These are phyloP conservation scores for Anniella stebbinsi DNA, from an alignment of 2,797 vertebrate species.

Conservation along the genomic window DNA sequence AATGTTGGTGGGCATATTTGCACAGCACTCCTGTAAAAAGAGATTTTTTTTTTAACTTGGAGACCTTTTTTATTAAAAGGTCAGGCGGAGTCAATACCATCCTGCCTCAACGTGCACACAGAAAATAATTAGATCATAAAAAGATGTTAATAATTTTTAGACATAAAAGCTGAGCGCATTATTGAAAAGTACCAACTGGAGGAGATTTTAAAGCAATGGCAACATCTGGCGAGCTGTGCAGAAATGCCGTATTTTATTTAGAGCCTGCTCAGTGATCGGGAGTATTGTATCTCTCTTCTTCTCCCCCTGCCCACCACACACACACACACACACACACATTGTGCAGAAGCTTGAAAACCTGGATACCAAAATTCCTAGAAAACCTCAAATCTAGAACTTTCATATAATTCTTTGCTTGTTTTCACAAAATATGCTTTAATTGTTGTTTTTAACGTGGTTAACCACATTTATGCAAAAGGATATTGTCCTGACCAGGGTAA, in stretches of 20 bases:
- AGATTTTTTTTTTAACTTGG: slow-evolving; percentile 63
- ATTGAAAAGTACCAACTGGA: slow-evolving; percentile 52
- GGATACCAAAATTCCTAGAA: slow-evolving; percentile 12
- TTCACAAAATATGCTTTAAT: neutral
- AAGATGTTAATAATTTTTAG: slow-evolving; percentile 65
- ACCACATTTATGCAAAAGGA: neutral
- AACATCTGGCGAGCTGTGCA: slow-evolving; percentile 43
- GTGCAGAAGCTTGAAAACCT: slow-evolving; percentile 28
- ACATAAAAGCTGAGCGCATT: slow-evolving; percentile 51
- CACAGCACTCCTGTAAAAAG: slow-evolving; percentile 60
- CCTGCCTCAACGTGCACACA: slow-evolving; percentile 54
- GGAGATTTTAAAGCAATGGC: slow-evolving; percentile 55
- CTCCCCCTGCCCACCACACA: neutral
- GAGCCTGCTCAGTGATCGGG: slow-evolving; percentile 62
- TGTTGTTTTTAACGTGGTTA: neutral
- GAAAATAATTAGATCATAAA: slow-evolving; percentile 64
- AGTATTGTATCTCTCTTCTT: slow-evolving; percentile 59
- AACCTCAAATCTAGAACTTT: neutral
- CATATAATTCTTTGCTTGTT: neutral
- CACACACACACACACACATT: slow-evolving; percentile 19
- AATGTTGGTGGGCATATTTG: slow-evolving; percentile 61
- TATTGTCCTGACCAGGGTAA: neutral
- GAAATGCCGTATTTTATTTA: slow-evolving; percentile 70
- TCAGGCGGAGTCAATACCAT: slow-evolving; percentile 62
- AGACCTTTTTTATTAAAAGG: slow-evolving; percentile 68